Base-by-base conservation (phyloP, 2,113 vertebrate species). In the Desmodus rotundus region DNA sequence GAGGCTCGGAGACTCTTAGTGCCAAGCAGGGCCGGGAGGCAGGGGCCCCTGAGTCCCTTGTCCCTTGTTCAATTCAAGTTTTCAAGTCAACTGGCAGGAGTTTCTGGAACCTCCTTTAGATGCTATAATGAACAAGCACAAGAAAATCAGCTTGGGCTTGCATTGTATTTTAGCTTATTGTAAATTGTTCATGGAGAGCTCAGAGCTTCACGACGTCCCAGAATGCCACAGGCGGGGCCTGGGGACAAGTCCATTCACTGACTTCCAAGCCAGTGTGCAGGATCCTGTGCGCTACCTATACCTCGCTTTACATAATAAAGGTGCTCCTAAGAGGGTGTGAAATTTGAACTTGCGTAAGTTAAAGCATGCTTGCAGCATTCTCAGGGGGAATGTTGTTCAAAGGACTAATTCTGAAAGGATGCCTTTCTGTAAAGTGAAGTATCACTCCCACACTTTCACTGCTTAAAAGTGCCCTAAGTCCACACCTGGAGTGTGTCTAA, bases 241-340 rank as follows among this genome's bases (percentile, higher is more conserved):
- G 2, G 5, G 7, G 74, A 73, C 47, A 33, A 19, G 28, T 50
- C 67, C 82, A 28, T 43, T 63, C 76, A 17, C 45, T 31, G 43
- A 5, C 36, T 80, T 70, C 81, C 73, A 26, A 26, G 65, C 43
- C 19, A 0, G 13, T 2, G 12, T 33, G 67, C 54, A 26, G 90
- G 90, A 65, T 47, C 43, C 54, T 22, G 80, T 19, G 72, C 0
- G 8, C n/a, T 58, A 68, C 38, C 87, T 24, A 28, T 43, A 52
- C 76, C 76, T 83, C 20, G 70, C 94, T 96, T 91, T 96, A 77
- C 96, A 95, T 82, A 58, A 97, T 56, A 95, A 97, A 95, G 72
- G 88, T 73, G 77, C 33, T 80, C 76, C 84, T 76, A 28, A 38
- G 77, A 90, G 83, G 52, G 54, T 17, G 43, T 88, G 94, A 87